Evolutionary conservation across 2,113 vertebrate genomes (phyloP).

Genomic region (Cisticola juncidis): DNA sequence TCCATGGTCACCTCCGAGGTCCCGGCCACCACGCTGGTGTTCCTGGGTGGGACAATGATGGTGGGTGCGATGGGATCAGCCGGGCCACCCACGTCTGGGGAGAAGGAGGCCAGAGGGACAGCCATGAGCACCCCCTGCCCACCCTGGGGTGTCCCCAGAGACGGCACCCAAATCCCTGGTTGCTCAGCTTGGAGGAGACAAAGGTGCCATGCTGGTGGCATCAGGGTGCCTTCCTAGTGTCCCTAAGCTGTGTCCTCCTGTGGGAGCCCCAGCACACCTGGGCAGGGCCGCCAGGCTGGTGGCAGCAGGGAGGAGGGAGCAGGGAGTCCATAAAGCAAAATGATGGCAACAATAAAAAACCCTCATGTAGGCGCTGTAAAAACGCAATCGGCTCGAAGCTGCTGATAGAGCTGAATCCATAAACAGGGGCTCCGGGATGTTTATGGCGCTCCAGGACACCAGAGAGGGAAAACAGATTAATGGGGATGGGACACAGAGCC

Average conservation of each 20-base stretch:
- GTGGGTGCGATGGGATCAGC: conserved; percentile 95
- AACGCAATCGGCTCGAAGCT: conserved; percentile 59
- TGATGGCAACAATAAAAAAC: conserved; percentile 74
- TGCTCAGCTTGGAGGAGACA: fast-evolving
- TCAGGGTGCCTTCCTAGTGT: background rate
- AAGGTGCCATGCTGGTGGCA: background rate
- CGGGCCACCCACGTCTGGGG: conserved; percentile 89
- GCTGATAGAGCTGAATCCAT: conserved; percentile 79
- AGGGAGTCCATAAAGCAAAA: conserved; percentile 71
- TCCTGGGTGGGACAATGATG: conserved; percentile 92
- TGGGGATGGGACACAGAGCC: background rate
- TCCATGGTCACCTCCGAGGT: conserved; percentile 95
- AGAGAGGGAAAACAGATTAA: conserved; percentile 52
- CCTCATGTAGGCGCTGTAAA: conserved; percentile 69
- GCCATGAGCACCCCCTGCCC: background rate
- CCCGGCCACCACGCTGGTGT: conserved; percentile 92
- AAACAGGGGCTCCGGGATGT: conserved; percentile 55
- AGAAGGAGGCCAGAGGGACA: background rate
- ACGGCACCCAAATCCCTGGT: fast-evolving
- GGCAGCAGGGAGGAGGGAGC: conserved; percentile 1
- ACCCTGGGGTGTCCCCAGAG: background rate
- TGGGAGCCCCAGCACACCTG: background rate
- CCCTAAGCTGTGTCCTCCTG: background rate
- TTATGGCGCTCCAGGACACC: conserved; percentile 4
- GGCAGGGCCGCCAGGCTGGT: background rate